Base-by-base conservation (phyloP, 2,797 vertebrate genomes). In the Silurus lanzhouensis region DNA sequence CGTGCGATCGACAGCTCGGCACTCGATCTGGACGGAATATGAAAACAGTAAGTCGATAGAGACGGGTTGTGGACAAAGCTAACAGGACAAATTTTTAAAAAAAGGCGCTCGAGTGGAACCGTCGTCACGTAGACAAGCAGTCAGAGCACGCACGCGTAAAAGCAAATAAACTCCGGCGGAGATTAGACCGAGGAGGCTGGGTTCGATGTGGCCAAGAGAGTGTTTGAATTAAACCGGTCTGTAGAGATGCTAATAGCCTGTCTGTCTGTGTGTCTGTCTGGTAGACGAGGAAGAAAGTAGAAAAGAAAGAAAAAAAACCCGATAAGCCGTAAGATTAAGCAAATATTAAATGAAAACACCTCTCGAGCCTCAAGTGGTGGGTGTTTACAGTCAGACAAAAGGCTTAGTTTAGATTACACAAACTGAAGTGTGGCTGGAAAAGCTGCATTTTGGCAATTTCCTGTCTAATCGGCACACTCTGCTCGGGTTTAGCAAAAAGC, bases 41-140 rank as follows among this genome's bases (percentile, higher is more conserved):
- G 90, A 92, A 92, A 93, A 93, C 93, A 94, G 92, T 68, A 93
- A 92, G 92, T 94, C 92, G 86, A 94, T 93, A 91, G 77, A 70
- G 91, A 90, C 90, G 90, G 90, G 84, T 70, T 91, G 90, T 87
- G 90, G 89, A 91, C 86, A 86, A 88, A 44, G 67, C 89, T 90
- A 91, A 91, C 88, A 85, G 90, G 88, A 86, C 87, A 87, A 88
- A 90, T n/a, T n/a, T n/a, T n/a, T 91, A 88, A 89, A 91, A 93
- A 88, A n/a, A 58, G 13, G 87, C 77, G 60, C 81, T 87, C 89
- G 87, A 66, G 85, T 91, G 90, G 89, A 94, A 93, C 92, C 1
- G 44, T 85, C 84, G 52, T 77, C 80, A 86, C 88, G 83, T 89
- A 90, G 84, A n/a, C 80, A 84, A 90, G 89, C 87, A 92, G 92